These are phyloP conservation scores for Sarcoramphus papa DNA, from an alignment of 2,797 vertebrate genomes.

Conservation along the genomic window DNA sequence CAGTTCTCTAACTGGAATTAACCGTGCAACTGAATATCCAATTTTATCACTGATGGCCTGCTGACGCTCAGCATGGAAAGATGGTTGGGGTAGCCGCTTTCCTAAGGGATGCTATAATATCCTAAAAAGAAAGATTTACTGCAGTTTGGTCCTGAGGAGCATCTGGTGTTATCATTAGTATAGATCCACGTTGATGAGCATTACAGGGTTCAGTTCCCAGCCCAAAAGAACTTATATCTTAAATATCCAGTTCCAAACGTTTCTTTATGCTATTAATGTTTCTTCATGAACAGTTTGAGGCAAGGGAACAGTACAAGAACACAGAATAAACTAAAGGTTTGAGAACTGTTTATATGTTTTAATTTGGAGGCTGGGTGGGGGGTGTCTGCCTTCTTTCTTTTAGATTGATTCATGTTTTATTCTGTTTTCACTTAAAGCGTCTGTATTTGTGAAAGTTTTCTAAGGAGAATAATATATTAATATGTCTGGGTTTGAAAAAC, in stretches of 20 bases:
- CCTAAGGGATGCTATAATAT: background rate
- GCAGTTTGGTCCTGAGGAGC: background rate
- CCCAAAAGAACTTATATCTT: background rate
- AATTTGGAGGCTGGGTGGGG: background rate
- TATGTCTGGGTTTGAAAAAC: slow-evolving; percentile 17
- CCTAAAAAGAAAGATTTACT: background rate
- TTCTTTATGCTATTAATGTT: background rate
- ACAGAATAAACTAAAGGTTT: background rate
- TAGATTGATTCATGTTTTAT: background rate
- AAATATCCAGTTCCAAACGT: background rate
- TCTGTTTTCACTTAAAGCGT: background rate
- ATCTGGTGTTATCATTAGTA: slow-evolving; percentile 9
- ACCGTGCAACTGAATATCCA: background rate
- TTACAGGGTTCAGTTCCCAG: background rate
- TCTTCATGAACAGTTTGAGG: background rate
- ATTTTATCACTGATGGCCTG: background rate
- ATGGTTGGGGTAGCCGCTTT: background rate
- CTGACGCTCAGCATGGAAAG: background rate
- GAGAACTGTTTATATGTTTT: background rate
- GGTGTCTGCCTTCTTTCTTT: background rate
- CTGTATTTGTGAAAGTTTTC: background rate
- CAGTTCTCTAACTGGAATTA: background rate
- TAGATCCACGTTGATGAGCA: background rate
- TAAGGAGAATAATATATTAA: background rate
- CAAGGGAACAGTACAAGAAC: background rate